Base-by-base conservation (phyloP, 2,888 invertebrate species). In the Halocaridina rubra region DNA sequence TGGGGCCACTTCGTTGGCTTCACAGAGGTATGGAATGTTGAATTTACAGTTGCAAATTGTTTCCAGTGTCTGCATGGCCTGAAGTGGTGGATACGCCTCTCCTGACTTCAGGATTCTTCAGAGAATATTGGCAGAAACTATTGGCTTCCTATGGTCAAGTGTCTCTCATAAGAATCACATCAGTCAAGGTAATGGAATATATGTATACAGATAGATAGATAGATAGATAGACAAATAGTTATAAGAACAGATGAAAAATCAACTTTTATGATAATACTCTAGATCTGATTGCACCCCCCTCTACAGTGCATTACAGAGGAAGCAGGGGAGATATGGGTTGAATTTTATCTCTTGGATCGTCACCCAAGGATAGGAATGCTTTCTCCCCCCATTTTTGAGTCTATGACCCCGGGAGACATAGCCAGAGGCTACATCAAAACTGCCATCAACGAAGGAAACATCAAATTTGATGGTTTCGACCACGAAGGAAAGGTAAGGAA, bases 151-250 rank as follows among this genome's bases (percentile, higher is more conserved):
- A 46, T n/a, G 81, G 75, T 3, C 29, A n/a, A 1, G 76, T 81
- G 3, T 81, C 81, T 22, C 64, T 69, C 4, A 19, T 75, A 30
- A 75, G 81, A 76, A 81, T 81, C 53, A 81, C 81, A n/a, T 53
- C 75, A n/a, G 81, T 81, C 46, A 67, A 81, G 81, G 81, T 76
- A n/a, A 7, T n/a, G n/a, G n/a, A n/a, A n/a, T n/a, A n/a, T n/a
- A n/a, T n/a, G n/a, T n/a, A n/a, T n/a, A n/a, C n/a, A n/a, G n/a
- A n/a, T n/a, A n/a, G n/a, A n/a, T n/a, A n/a, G n/a, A n/a, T n/a
- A n/a, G n/a, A n/a, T n/a, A n/a, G n/a, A n/a, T n/a, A n/a, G n/a
- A n/a, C n/a, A n/a, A n/a, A n/a, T n/a, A n/a, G n/a, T n/a, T n/a
- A n/a, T n/a, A n/a, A n/a, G n/a, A n/a, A n/a, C n/a, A n/a, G n/a